phyloP scores from a whole-genome alignment of 2,113 vertebrate genomes.

The Phrynosoma blainvillii region DNA sequence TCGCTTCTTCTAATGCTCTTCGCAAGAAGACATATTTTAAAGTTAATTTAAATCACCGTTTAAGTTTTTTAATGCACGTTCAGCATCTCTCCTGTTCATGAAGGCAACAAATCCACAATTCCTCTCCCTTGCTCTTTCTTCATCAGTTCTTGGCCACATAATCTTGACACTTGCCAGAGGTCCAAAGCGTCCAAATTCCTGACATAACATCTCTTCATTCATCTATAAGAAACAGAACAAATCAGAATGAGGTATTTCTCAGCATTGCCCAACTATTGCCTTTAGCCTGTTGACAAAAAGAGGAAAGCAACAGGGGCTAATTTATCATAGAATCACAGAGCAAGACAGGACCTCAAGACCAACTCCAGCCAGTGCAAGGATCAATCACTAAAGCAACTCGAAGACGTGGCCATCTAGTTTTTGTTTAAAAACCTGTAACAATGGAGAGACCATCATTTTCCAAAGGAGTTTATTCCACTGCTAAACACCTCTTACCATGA shows the following conservation, averaged over 20 bases:
- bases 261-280: background rate
- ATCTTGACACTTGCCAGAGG: conserved; percentile 98
- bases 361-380: no score
- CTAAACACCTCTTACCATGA: no score
- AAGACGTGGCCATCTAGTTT: no score
- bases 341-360: no score
- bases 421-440: no score
- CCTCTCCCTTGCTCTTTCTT: conserved; percentile 97
- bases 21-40: background rate
- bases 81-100: conserved; percentile 98
- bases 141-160: conserved; percentile 99
- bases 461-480: no score
- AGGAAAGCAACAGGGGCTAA: background rate
- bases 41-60: conserved; percentile 72
- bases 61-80: conserved; percentile 96
- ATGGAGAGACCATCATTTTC: no score
- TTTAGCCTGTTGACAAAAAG: background rate
- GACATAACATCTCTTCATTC: conserved; percentile 99
- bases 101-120: conserved; percentile 99
- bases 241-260: conserved; percentile 22
- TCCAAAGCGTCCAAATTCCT: conserved; percentile 97
- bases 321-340: background rate
- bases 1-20: background rate
- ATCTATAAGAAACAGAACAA: conserved; percentile 78
- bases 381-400: no score